Conservation (phyloP, 2,113 vertebrate genomes). For the Struthio camelus region DNA sequence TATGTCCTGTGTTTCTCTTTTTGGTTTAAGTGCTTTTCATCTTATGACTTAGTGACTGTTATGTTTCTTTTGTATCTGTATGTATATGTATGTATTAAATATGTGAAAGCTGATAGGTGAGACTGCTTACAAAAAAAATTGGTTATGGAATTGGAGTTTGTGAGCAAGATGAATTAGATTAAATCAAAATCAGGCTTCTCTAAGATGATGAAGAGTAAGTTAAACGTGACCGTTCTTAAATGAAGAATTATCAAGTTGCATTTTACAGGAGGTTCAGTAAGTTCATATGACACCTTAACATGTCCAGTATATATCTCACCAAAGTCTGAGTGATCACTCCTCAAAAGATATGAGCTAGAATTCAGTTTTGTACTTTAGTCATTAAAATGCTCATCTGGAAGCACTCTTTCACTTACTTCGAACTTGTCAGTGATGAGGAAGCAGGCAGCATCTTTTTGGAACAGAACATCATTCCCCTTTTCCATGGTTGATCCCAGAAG, state of each 20-base stretch:
- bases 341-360: not conserved
- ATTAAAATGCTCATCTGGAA: not conserved
- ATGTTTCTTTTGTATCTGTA: not conserved
- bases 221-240: not conserved
- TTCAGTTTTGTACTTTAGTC: not conserved
- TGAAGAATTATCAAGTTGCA: not conserved
- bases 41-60: not conserved
- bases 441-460: not conserved
- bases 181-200: not conserved
- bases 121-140: not conserved
- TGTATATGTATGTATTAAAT: accelerated
- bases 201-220: not conserved
- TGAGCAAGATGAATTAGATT: not conserved
- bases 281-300: not conserved
- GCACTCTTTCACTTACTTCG: not conserved
- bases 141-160: accelerated
- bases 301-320: not conserved
- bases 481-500: not conserved
- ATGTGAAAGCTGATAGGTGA: not conserved
- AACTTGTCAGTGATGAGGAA: not conserved
- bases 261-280: not conserved
- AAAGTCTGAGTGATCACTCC: not conserved
- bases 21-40: not conserved
- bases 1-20: not conserved
- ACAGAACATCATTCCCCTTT: not conserved